Percentiles rank a stretch among this genome's conserved stretches.
These are phyloP conservation scores for Tyrannus savana DNA, from an alignment of 2,113 vertebrate genomes.

Conservation along the genomic window DNA sequence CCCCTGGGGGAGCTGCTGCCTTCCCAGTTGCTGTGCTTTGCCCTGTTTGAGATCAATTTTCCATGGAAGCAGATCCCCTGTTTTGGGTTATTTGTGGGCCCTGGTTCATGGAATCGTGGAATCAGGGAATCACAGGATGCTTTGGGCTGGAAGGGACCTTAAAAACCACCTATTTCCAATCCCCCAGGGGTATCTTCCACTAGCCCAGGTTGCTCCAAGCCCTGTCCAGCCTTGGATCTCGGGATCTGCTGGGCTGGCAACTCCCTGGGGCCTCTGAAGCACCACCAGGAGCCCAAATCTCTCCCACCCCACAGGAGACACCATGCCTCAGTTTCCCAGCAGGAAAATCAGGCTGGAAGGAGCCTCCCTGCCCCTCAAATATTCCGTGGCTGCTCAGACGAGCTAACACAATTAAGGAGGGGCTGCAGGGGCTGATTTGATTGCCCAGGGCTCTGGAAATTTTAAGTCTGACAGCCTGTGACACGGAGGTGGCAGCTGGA, in stretches of 20 bases:
- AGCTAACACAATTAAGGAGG: background rate
- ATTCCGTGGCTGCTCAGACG: background rate
- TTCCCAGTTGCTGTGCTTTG: background rate
- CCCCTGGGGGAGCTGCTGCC: background rate
- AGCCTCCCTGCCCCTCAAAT: background rate
- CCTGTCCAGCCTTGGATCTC: background rate
- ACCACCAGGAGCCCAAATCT: background rate
- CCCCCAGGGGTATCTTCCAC: background rate
- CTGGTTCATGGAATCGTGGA: background rate
- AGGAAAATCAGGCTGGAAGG: background rate
- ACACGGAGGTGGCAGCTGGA: background rate
- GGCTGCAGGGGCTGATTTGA: background rate
- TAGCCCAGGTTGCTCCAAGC: background rate
- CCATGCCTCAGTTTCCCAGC: background rate
- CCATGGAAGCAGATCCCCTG: fast-evolving
- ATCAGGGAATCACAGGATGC: background rate
- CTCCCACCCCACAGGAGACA: background rate
- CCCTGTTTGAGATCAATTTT: background rate
- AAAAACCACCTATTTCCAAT: background rate
- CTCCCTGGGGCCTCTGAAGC: fast-evolving
- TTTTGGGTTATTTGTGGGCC: background rate
- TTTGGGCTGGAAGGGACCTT: background rate
- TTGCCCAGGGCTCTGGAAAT: background rate
- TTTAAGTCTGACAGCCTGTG: background rate
- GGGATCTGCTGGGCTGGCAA: background rate